Percentiles rank a stretch among this genome's conserved stretches.
Conservation (phyloP, 1,140 invertebrate genomes). For the Streblospio benedicti region DNA sequence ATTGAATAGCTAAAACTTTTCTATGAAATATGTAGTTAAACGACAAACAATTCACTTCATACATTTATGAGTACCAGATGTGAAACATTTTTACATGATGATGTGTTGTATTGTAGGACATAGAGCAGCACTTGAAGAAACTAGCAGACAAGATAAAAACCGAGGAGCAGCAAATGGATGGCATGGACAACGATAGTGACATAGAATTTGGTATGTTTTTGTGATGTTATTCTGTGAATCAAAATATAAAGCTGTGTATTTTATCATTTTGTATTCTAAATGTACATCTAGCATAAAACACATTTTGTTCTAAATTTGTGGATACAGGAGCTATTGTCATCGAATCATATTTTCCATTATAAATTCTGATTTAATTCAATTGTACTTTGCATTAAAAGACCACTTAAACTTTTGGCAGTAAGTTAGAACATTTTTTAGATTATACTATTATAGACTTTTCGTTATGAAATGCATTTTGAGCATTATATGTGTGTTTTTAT, state of each 20-base stretch:
- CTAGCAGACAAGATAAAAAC: slow-evolving; percentile 38
- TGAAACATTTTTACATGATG: too few relatives aligned
- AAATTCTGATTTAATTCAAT: too few relatives aligned
- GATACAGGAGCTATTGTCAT: background rate
- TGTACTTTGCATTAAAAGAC: too few relatives aligned
- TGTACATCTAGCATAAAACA: background rate
- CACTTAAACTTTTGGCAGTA: too few relatives aligned
- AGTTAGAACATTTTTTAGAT: too few relatives aligned
- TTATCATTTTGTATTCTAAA: background rate
- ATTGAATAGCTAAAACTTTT: background rate
- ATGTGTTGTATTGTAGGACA: slow-evolving; percentile 30
- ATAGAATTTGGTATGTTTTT: slow-evolving; percentile 27
- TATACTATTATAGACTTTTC: too few relatives aligned
- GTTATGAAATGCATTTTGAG: too few relatives aligned
- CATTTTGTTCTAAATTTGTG: background rate
- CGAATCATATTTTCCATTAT: background rate
- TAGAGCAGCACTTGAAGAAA: slow-evolving; percentile 35
- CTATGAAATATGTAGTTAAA: slow-evolving; percentile 7
- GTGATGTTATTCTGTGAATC: background rate
- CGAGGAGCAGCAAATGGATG: slow-evolving; percentile 31
- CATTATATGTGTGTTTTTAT: too few relatives aligned
- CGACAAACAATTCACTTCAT: too few relatives aligned
- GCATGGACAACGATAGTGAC: slow-evolving; percentile 23
- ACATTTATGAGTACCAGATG: too few relatives aligned
- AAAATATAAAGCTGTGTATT: background rate